Evolutionary conservation across 2,113 vertebrate genomes (phyloP).

Genomic region (Hoplias malabaricus): DNA sequence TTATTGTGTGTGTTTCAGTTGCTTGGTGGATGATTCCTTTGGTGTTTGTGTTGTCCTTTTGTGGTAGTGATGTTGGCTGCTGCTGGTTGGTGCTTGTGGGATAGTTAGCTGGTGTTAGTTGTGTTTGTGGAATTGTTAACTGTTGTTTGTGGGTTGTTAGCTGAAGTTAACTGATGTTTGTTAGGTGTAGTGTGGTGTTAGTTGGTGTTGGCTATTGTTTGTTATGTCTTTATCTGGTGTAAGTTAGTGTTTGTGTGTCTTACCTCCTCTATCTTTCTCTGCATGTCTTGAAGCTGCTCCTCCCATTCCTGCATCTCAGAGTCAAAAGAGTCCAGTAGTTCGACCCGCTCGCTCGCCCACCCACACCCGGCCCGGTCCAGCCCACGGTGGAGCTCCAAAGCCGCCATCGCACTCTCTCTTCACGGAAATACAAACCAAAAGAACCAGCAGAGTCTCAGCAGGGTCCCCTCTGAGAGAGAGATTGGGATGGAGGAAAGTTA

Average conservation of each 20-base stretch:
- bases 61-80: neutral
- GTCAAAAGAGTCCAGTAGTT: constrained; percentile 89
- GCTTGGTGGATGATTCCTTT: neutral
- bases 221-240: neutral
- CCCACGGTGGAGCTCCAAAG: constrained; percentile 84
- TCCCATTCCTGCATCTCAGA: constrained; percentile 96
- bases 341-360: constrained; percentile 87
- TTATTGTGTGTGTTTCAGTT: no score
- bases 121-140: no score
- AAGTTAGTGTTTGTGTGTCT: neutral
- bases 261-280: constrained; percentile 97
- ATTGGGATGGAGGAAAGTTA: no score
- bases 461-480: no score
- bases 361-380: constrained; percentile 76
- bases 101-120: neutral
- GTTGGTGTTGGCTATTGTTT: neutral
- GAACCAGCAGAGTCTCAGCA: neutral
- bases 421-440: neutral
- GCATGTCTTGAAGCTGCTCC: constrained; percentile 93
- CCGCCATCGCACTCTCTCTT: constrained; percentile 59
- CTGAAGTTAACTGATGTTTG: neutral
- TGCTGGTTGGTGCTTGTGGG: neutral
- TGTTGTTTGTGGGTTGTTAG: no score
- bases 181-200: neutral
- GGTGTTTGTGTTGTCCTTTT: neutral